phyloP scores from a whole-genome alignment of 2,888 invertebrate genomes.

The Chrysolina haemoptera region DNA sequence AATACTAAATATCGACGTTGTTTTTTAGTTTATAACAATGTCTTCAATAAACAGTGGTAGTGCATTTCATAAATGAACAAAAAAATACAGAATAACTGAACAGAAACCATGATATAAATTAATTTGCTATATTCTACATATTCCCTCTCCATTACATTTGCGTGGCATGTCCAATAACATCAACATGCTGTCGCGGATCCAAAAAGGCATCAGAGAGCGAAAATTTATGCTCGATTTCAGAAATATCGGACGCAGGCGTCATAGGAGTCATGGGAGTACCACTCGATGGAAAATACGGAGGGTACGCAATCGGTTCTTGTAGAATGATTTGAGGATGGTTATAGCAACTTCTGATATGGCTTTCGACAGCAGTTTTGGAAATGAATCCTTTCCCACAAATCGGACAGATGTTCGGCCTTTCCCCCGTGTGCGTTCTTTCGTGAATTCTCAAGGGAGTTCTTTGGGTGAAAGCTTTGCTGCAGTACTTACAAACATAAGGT shows the following conservation, averaged over 20 bases:
- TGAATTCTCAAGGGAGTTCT: conserved; percentile 75
- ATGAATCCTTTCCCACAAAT: conserved; percentile 64
- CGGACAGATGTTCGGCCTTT: conserved; percentile 73
- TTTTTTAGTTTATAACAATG: too few species aligned
- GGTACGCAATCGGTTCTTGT: conserved; percentile 41
- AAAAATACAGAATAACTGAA: neutral
- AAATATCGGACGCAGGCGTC: conserved; percentile 43
- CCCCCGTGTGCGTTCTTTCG: conserved; percentile 75
- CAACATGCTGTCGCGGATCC: conserved; percentile 41
- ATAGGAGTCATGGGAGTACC: conserved; percentile 46
- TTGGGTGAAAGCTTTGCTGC: conserved; percentile 69
- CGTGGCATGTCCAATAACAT: conserved; percentile 41
- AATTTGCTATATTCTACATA: neutral
- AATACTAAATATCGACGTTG: too few species aligned
- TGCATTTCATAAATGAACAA: neutral
- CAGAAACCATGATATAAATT: neutral
- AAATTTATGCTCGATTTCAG: conserved; percentile 48
- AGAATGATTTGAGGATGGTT: conserved; percentile 45
- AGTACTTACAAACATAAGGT: conserved; percentile 63
- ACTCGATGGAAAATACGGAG: conserved; percentile 38
- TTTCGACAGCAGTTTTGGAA: conserved; percentile 64
- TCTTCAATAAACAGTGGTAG: too few species aligned
- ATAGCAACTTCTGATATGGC: conserved; percentile 63
- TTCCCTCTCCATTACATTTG: conserved; percentile 33
- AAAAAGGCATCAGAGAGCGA: conserved; percentile 44